These are phyloP conservation scores for Marmota monax DNA, from an alignment of 2,113 vertebrate genomes.

Conservation along the genomic window DNA sequence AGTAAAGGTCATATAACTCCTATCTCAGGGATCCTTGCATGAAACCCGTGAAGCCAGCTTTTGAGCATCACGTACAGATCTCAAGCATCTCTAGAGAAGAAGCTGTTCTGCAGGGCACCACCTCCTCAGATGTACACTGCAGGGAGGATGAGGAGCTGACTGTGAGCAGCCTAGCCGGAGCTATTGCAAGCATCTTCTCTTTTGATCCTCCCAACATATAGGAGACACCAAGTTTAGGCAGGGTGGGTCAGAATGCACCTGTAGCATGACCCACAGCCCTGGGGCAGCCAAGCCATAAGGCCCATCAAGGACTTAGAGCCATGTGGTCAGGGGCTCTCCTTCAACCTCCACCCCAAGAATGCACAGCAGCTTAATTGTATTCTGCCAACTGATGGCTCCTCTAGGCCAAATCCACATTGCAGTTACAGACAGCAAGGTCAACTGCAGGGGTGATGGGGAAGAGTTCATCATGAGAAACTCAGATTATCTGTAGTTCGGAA, in stretches of 20 bases:
- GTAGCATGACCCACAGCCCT: background rate
- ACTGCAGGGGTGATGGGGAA: no score
- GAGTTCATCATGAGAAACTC: background rate
- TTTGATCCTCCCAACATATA: background rate
- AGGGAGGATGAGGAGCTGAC: background rate
- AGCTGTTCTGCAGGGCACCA: no score
- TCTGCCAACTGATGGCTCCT: background rate
- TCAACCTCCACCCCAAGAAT: background rate
- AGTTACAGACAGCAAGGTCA: background rate
- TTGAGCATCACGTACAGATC: no score
- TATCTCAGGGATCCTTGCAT: background rate
- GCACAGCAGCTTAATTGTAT: background rate
- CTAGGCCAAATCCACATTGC: background rate
- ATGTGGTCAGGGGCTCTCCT: background rate
- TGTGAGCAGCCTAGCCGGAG: background rate
- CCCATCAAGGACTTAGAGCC: background rate
- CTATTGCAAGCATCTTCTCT: background rate
- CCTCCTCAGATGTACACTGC: background rate
- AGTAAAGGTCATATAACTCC: background rate
- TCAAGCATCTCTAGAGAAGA: background rate
- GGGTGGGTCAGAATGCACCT: background rate
- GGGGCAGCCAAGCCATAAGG: background rate
- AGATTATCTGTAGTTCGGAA: background rate
- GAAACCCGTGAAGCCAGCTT: background rate
- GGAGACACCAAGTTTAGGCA: no score